A percentile compares a stretch with the other conserved stretches of the same genome.
These are phyloP conservation scores for Hydriomena furcata DNA, from an alignment of 2,888 invertebrate genomes.

Conservation along the genomic window DNA sequence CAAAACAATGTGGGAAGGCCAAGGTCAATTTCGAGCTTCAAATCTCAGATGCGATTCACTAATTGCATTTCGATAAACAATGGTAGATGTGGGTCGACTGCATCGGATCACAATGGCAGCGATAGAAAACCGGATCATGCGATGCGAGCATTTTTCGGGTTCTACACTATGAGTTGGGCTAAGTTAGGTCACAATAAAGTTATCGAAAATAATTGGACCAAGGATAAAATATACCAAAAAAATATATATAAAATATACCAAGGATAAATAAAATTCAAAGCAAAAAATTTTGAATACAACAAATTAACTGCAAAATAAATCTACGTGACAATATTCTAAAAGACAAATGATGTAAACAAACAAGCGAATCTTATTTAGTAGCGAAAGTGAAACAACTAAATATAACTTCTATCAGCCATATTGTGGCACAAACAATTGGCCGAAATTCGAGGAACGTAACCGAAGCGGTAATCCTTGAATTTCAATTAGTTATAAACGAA, in stretches of 20 bases:
- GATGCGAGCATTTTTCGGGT: constrained; percentile 61
- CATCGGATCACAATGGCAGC: constrained; percentile 52
- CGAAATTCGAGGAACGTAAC: constrained; percentile 37
- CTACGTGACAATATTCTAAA: no score
- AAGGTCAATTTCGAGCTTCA: constrained; percentile 37
- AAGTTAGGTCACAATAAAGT: constrained; percentile 57
- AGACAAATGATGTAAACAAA: no score
- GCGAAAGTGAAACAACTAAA: constrained; percentile 3
- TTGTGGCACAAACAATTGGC: constrained; percentile 10
- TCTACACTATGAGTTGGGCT: constrained; percentile 48
- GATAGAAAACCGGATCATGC: constrained; percentile 63
- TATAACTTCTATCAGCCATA: constrained; percentile 1
- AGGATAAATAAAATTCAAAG: no score
- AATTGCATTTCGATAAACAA: constrained; percentile 54
- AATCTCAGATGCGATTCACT: constrained; percentile 34
- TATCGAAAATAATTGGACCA: constrained; percentile 55
- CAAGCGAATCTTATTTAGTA: neutral
- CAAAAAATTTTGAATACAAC: no score
- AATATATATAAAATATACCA: no score
- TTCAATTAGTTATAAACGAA: constrained; percentile 41
- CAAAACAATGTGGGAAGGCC: constrained; percentile 31
- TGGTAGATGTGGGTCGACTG: constrained; percentile 58
- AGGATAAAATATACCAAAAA: constrained; percentile 44
- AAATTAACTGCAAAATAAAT: no score
- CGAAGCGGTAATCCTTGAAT: constrained; percentile 44